A percentile compares a stretch with the other conserved stretches of the same genome.
These are phyloP conservation scores for Hetaerina titia DNA, from an alignment of 2,888 invertebrate species.

Conservation along the genomic window DNA sequence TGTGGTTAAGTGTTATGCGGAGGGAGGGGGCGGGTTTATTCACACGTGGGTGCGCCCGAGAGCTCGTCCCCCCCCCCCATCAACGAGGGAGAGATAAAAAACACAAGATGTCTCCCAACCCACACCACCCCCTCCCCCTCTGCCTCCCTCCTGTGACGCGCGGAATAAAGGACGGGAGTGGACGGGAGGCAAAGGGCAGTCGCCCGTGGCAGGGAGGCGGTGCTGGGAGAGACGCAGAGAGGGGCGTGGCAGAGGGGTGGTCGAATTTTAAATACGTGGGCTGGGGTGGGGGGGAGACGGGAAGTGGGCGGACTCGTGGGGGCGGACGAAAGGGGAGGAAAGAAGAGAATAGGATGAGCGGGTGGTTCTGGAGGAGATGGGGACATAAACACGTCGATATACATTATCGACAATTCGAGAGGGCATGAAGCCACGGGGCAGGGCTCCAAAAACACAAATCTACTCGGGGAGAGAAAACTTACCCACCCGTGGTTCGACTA, in stretches of 20 bases:
- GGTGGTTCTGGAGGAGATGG: neutral
- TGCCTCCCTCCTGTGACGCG: neutral
- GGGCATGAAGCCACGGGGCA: neutral
- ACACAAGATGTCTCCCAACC: neutral
- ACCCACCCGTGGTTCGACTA: neutral
- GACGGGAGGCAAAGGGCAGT: too few relatives aligned
- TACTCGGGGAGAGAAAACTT: neutral
- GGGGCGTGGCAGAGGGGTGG: neutral
- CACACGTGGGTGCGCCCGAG: conserved; percentile 3
- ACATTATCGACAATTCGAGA: neutral
- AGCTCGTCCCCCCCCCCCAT: neutral
- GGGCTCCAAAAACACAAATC: neutral
- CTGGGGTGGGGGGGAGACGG: neutral
- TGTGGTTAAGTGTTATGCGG: neutral
- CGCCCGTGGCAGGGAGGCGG: neutral
- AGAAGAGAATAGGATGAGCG: neutral
- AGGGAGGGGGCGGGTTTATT: neutral
- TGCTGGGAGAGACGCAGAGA: neutral
- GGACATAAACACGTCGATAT: conserved; percentile 23
- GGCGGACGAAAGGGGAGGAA: neutral
- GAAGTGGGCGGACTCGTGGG: neutral
- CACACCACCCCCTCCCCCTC: neutral
- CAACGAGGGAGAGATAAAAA: neutral
- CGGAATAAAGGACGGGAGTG: neutral
- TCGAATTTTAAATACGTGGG: conserved; percentile 12